Evolutionary conservation across 2,888 invertebrate genomes (phyloP), one percentile per base, ranked within the genome.

Genomic region (Apamea monoglypha): DNA sequence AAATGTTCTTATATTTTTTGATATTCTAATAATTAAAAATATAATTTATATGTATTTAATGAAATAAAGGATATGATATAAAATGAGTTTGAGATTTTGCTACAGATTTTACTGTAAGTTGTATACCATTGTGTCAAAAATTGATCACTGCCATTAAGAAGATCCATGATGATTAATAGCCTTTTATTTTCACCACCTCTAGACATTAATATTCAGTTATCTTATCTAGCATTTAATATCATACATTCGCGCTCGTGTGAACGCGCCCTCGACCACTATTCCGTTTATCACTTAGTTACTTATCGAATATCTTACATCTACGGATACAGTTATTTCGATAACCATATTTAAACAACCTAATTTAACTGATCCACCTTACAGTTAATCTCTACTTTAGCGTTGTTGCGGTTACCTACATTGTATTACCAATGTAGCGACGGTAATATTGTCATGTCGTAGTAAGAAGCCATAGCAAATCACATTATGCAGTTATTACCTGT

Each of bases 391-490:
- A 78, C 40, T 32, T 18, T 40, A 50, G 32, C 40, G 14, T 25
- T 21, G 32, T 50, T 18, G 29, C 16, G 21, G 16, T 66, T 40
- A 47, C 63, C 63, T 72, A 59, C 29, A 50, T 71, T 32, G 2
- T 16, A 21, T 66, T 32, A 6, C 32, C 7, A 25, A 44, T 14
- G 21, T 29, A 21, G 21, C n/a, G n/a, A 18, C 14, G 25, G 21
- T 50, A 5, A 29, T 29, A 75, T 50, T 32, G 18, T 44, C n/a
- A 29, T 50, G 32, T 36, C 36, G 29, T 70, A 36, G 29, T 67
- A 32, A 50, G 66, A 50, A 80, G 40, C 66, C 81, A 67, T 21
- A n/a, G n/a, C 21, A 72, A 67, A 66, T 59, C n/a, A n/a, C 6
- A 79, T 40, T 18, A 69, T 56, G n/a, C 25, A 53, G 18, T 18